Percentiles rank a stretch among this genome's conserved stretches.
Conservation (phyloP, 2,888 invertebrate genomes). For the Panzeria rudis region DNA sequence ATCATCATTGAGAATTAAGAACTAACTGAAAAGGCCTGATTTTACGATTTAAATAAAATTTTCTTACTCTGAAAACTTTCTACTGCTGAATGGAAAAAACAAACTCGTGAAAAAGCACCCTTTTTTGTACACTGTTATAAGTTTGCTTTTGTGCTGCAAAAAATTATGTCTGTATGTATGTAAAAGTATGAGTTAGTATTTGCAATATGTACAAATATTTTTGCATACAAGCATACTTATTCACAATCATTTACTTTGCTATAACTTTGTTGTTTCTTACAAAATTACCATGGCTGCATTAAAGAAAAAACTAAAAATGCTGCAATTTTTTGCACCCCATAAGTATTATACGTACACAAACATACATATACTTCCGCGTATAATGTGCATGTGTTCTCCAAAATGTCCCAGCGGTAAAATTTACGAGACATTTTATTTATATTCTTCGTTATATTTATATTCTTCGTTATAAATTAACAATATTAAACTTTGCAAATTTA, state of each 20-base stretch:
- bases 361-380: neutral
- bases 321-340: constrained; percentile 35
- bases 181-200: neutral
- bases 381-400: neutral
- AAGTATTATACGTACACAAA: neutral
- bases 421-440: too few relatives aligned
- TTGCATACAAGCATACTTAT: neutral
- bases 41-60: neutral
- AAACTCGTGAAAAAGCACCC: neutral
- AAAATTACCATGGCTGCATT: constrained; percentile 61
- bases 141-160: neutral
- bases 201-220: constrained; percentile 14
- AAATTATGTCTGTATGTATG: neutral
- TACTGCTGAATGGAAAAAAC: neutral
- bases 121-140: neutral
- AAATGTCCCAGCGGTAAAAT: too few relatives aligned
- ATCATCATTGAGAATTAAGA: too few relatives aligned
- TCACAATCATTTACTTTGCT: constrained; percentile 11
- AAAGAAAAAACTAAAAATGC: constrained; percentile 26
- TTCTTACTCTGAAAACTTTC: too few relatives aligned
- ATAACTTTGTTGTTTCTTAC: constrained; percentile 40
- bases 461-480: too few relatives aligned
- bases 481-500: too few relatives aligned
- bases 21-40: too few relatives aligned
- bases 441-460: too few relatives aligned